phyloP scores from a whole-genome alignment of 2,888 invertebrate genomes.

The Cataglyphis altisquamis region DNA sequence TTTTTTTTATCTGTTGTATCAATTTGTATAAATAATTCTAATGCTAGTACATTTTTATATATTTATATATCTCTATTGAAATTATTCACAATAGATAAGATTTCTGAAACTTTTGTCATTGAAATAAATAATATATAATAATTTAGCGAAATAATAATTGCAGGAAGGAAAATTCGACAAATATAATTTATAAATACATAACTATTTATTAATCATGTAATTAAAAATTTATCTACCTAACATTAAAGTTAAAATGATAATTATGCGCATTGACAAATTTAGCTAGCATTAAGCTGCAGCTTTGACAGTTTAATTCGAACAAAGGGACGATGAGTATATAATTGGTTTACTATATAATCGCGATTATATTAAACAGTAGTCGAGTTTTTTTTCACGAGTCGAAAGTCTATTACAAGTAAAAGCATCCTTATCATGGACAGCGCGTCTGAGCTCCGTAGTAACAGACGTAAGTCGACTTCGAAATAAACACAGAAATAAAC shows the following conservation, averaged over 20 bases:
- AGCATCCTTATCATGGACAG: slow-evolving; percentile 1
- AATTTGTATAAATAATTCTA: not conserved
- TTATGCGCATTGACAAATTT: not conserved
- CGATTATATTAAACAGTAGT: not conserved
- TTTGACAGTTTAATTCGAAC: not conserved
- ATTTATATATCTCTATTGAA: not conserved
- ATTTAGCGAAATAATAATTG: not conserved
- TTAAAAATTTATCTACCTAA: not conserved
- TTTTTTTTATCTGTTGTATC: not conserved
- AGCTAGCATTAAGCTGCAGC: slow-evolving; percentile 4
- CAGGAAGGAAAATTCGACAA: not conserved
- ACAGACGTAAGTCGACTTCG: slow-evolving; percentile 47
- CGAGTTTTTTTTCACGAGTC: not conserved
- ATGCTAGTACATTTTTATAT: not conserved
- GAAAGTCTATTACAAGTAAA: not conserved
- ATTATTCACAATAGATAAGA: not conserved
- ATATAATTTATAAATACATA: not conserved
- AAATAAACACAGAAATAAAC: slow-evolving; percentile 62
- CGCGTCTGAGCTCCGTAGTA: slow-evolving; percentile 1
- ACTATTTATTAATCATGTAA: not conserved
- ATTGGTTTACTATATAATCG: not conserved
- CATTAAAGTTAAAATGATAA: not conserved
- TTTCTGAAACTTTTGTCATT: not conserved
- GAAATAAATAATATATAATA: not conserved
- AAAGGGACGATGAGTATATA: not conserved